phyloP scores from a whole-genome alignment of 2,888 invertebrate genomes.

The Sipha maydis region DNA sequence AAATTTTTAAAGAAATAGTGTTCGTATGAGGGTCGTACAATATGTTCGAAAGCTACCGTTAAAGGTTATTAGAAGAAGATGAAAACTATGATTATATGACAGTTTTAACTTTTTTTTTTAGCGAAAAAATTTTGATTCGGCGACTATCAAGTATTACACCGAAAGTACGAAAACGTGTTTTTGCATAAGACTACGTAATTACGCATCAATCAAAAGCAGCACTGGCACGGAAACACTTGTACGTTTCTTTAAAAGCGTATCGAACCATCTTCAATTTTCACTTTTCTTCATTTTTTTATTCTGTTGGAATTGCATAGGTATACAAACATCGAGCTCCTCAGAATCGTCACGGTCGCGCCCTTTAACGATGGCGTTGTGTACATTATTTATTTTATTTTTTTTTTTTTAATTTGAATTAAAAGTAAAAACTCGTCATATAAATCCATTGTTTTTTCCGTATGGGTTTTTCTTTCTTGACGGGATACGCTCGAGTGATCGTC shows the following conservation, averaged over 20 bases:
- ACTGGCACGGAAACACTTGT: background rate
- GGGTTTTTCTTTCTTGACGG: background rate
- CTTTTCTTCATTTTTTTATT: background rate
- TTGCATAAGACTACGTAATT: background rate
- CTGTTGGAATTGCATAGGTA: background rate
- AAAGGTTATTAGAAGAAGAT: too few relatives aligned
- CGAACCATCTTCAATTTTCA: background rate
- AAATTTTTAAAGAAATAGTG: too few relatives aligned
- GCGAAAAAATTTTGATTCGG: background rate
- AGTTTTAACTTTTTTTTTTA: too few relatives aligned
- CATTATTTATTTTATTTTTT: background rate
- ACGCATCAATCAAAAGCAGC: background rate
- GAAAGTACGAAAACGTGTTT: background rate
- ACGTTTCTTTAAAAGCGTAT: background rate
- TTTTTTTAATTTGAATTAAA: background rate
- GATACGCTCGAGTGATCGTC: background rate
- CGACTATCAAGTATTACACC: background rate
- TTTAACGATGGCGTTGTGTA: background rate
- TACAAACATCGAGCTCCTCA: background rate
- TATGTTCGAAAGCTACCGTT: too few relatives aligned
- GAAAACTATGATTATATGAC: too few relatives aligned
- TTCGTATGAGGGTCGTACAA: too few relatives aligned
- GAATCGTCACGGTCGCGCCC: background rate
- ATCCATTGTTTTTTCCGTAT: background rate
- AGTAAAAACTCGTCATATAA: background rate